Percentiles rank a stretch among this genome's conserved stretches.
Conservation (phyloP, 2,797 vertebrate genomes). For the Oryzias dopingdopingensis region DNA sequence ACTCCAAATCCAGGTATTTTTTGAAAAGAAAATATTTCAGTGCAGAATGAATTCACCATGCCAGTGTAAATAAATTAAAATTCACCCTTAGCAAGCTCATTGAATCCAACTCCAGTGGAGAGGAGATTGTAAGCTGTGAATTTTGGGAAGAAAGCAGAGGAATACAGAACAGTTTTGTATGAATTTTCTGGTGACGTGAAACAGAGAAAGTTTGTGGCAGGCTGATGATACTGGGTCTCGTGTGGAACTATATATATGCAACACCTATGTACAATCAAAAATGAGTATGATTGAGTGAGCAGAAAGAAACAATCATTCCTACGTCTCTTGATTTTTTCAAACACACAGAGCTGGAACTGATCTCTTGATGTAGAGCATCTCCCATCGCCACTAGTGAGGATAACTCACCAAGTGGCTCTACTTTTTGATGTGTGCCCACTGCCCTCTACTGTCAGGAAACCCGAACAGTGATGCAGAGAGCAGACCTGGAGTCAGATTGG, state of each 20-base stretch:
- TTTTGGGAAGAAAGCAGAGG: conserved; percentile 5
- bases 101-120: conserved; percentile 17
- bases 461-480: conserved; percentile 19
- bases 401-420: neutral
- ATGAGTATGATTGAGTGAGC: conserved; percentile 15
- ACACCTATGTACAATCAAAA: conserved; percentile 3
- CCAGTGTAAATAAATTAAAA: conserved; percentile 51
- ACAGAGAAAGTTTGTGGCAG: neutral
- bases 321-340: conserved; percentile 5
- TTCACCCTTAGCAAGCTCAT: conserved; percentile 23
- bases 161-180: conserved; percentile 2
- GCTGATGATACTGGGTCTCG: neutral
- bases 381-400: conserved; percentile 40
- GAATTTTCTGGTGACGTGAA: neutral
- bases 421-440: conserved; percentile 23
- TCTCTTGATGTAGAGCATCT: conserved; percentile 67
- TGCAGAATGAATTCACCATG: conserved; percentile 32
- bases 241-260: neutral
- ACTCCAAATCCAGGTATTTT: conserved; percentile 36
- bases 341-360: conserved; percentile 13
- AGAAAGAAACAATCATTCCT: conserved; percentile 1
- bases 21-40: conserved; percentile 25
- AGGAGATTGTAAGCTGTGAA: conserved; percentile 21
- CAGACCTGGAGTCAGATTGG: neutral
- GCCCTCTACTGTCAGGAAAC: conserved; percentile 51